These are phyloP conservation scores for Cerastis leucographa DNA, from an alignment of 2,888 invertebrate species.

Conservation along the genomic window DNA sequence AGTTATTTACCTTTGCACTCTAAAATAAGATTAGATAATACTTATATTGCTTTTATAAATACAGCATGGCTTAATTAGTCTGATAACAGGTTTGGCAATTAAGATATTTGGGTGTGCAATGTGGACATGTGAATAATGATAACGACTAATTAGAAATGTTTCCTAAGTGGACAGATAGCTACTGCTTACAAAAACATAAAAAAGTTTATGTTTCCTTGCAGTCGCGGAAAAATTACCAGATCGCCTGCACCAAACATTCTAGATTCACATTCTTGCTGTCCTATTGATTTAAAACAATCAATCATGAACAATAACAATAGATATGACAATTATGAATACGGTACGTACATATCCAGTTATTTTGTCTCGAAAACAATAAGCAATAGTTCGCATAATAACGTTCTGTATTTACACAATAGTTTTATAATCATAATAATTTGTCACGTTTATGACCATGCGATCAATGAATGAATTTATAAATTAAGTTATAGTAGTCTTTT, in stretches of 20 bases:
- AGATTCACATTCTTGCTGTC: not conserved
- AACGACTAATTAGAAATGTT: slow-evolving; percentile 15
- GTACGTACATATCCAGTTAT: not conserved
- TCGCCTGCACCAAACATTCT: not conserved
- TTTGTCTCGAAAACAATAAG: slow-evolving; percentile 28
- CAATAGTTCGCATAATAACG: not conserved
- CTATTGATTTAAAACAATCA: slow-evolving; percentile 4
- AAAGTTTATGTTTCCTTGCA: no score
- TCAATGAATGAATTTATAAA: slow-evolving; percentile 34
- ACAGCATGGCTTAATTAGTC: slow-evolving; percentile 28
- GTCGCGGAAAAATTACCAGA: not conserved
- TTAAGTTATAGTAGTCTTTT: slow-evolving; percentile 10
- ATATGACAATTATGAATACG: slow-evolving; percentile 5
- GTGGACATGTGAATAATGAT: slow-evolving; percentile 22
- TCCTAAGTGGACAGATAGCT: not conserved
- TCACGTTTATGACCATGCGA: slow-evolving; percentile 29
- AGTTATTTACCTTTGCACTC: slow-evolving; percentile 29
- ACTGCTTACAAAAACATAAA: not conserved
- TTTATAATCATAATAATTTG: not conserved
- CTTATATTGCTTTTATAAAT: slow-evolving; percentile 36
- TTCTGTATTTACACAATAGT: slow-evolving; percentile 15
- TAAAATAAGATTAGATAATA: slow-evolving; percentile 44
- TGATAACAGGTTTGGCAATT: slow-evolving; percentile 41
- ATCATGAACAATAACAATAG: slow-evolving; percentile 1
- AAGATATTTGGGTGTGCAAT: slow-evolving; percentile 26